Conservation (phyloP, 2,113 vertebrate species). For the Oncorhynchus keta region DNA sequence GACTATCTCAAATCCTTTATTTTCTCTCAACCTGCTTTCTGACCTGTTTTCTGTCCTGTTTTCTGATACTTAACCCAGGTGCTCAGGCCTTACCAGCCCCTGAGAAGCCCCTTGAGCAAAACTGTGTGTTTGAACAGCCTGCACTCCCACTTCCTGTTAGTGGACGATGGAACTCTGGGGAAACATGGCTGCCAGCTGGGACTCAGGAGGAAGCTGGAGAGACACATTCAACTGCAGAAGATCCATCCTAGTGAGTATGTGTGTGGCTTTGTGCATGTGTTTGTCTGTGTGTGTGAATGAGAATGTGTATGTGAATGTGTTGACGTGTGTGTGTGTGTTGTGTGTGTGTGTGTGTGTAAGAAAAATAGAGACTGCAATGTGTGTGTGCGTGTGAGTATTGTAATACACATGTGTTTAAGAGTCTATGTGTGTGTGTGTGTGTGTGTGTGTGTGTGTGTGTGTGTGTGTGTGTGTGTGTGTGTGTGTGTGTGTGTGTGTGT, state of each 20-base stretch:
- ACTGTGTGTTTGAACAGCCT: slow-evolving; percentile 88
- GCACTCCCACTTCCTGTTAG: slow-evolving; percentile 94
- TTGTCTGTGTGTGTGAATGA: slow-evolving; percentile 1
- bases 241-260: slow-evolving; percentile 86
- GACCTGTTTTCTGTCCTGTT: neutral
- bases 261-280: slow-evolving; percentile 9
- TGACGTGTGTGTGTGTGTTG: slow-evolving; percentile 11
- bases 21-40: neutral
- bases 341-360: slow-evolving; percentile 4
- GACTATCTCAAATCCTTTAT: neutral
- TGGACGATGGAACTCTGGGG: slow-evolving; percentile 91
- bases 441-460: neutral
- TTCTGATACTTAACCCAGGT: slow-evolving; percentile 68
- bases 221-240: slow-evolving; percentile 86
- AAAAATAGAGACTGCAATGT: neutral
- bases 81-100: slow-evolving; percentile 86
- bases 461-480: neutral
- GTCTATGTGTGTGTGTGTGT: neutral
- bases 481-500: slow-evolving; percentile 5
- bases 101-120: slow-evolving; percentile 91
- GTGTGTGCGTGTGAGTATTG: neutral
- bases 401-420: no score
- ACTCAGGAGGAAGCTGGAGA: slow-evolving; percentile 86
- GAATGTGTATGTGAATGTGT: neutral
- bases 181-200: slow-evolving; percentile 89